Percentiles rank a stretch among this genome's conserved stretches.
Evolutionary conservation across 2,888 invertebrate genomes (phyloP).

Genomic region (Steinernema hermaphroditum): DNA sequence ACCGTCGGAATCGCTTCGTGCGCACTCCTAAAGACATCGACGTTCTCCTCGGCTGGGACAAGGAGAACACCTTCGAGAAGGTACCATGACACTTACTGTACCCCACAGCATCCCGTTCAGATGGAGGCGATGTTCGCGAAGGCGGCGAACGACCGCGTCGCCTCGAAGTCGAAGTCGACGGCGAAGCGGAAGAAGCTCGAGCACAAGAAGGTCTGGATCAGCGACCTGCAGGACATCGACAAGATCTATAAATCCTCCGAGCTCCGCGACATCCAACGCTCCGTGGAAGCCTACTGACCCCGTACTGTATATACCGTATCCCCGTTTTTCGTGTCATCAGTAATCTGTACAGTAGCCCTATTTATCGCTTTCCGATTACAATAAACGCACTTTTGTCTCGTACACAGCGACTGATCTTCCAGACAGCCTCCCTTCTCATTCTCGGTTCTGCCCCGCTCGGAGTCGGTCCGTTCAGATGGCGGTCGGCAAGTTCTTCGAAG

Average conservation of each 20-base stretch:
- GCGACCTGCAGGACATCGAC: conserved; percentile 62
- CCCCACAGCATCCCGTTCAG: neutral
- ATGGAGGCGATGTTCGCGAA: conserved; percentile 44
- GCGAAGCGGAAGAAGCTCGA: conserved; percentile 44
- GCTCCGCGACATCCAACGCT: conserved; percentile 59
- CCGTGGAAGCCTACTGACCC: conserved; percentile 37
- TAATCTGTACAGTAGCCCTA: neutral
- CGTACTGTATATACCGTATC: conserved; percentile 4
- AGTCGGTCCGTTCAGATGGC: no score
- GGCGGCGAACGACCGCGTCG: conserved; percentile 34
- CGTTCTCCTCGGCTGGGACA: conserved; percentile 53
- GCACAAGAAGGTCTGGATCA: conserved; percentile 60
- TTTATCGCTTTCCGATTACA: neutral
- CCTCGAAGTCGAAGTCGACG: conserved; percentile 32
- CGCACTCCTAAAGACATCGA: conserved; percentile 56
- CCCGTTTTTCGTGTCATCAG: neutral
- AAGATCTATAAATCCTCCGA: conserved; percentile 63
- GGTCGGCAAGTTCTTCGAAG: neutral
- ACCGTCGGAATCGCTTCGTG: conserved; percentile 47
- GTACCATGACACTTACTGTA: conserved; percentile 28
- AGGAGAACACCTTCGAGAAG: conserved; percentile 52
- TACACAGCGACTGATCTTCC: neutral
- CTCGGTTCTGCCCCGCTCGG: neutral
- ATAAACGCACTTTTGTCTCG: neutral
- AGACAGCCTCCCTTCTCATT: neutral